Percentiles rank a stretch among this genome's conserved stretches.
phyloP scores from a whole-genome alignment of 2,797 vertebrate genomes.

The Crenichthys baileyi region DNA sequence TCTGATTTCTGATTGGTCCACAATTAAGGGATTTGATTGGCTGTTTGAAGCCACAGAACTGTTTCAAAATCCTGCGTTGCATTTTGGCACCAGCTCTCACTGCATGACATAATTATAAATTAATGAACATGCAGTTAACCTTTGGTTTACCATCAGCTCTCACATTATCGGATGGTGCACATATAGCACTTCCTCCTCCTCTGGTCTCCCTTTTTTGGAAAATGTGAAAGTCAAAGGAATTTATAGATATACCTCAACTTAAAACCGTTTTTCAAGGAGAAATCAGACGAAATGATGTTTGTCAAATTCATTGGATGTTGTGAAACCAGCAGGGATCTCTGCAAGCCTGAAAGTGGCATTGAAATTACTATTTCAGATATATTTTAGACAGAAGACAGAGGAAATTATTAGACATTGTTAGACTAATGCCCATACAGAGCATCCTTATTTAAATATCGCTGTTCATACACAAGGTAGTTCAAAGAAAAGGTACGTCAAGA shows the following conservation, averaged over 20 bases:
- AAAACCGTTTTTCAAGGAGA: neutral
- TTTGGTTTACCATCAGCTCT: constrained; percentile 13
- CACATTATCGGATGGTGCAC: neutral
- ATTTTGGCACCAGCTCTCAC: neutral
- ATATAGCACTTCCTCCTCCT: constrained; percentile 28
- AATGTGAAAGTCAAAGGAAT: neutral
- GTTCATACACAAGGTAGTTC: neutral
- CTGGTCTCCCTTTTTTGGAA: constrained; percentile 2
- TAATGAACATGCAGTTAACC: constrained; percentile 8
- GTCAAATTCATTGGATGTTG: neutral
- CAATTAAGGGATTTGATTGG: constrained; percentile 6
- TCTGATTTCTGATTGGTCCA: constrained; percentile 12
- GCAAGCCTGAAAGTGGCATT: neutral
- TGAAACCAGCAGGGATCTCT: constrained; percentile 2
- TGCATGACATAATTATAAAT: neutral
- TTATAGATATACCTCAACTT: neutral
- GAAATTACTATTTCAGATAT: neutral
- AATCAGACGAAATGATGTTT: neutral
- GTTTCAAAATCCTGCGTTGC: constrained; percentile 29
- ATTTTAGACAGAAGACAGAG: neutral
- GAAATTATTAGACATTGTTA: neutral
- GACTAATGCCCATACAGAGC: neutral
- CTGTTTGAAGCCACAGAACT: neutral
- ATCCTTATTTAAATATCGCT: neutral
- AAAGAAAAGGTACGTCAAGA: neutral